Conservation (phyloP, 2,797 vertebrate species). For the Ceyx erithaca region DNA sequence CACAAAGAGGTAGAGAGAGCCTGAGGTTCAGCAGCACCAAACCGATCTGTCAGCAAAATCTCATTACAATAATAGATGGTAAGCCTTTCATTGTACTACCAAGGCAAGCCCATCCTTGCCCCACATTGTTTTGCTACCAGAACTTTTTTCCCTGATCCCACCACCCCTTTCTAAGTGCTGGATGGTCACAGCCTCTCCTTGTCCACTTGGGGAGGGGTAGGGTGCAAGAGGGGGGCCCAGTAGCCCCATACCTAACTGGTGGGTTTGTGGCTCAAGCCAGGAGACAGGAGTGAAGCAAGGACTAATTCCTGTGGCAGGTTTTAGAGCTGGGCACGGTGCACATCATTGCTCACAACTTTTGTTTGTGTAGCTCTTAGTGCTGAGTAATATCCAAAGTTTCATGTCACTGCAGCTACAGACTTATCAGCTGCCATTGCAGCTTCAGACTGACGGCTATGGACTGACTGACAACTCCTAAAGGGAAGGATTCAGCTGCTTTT, state of each 20-base stretch:
- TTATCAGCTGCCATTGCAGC: not conserved
- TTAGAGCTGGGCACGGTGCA: not conserved
- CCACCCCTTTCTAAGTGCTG: not conserved
- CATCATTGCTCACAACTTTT: not conserved
- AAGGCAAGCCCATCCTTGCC: constrained; percentile 61
- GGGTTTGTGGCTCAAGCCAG: not conserved
- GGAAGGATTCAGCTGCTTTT: not conserved
- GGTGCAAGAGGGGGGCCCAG: not conserved
- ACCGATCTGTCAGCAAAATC: constrained; percentile 68
- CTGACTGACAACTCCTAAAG: not conserved
- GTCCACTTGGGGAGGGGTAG: not conserved
- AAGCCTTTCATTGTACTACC: constrained; percentile 1
- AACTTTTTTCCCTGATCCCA: not conserved
- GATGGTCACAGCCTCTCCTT: not conserved
- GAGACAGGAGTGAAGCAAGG: not conserved
- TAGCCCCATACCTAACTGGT: not conserved
- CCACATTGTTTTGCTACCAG: constrained; percentile 8
- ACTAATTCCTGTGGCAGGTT: not conserved
- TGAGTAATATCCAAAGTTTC: not conserved
- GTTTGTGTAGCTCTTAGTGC: not conserved
- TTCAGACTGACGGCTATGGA: not conserved
- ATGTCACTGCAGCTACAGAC: not conserved
- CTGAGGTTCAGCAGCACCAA: constrained; percentile 30
- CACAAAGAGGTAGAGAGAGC: not conserved
- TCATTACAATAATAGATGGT: constrained; percentile 16